Conservation (phyloP, 2,797 vertebrate species). For the Phoeniculus purpureus region DNA sequence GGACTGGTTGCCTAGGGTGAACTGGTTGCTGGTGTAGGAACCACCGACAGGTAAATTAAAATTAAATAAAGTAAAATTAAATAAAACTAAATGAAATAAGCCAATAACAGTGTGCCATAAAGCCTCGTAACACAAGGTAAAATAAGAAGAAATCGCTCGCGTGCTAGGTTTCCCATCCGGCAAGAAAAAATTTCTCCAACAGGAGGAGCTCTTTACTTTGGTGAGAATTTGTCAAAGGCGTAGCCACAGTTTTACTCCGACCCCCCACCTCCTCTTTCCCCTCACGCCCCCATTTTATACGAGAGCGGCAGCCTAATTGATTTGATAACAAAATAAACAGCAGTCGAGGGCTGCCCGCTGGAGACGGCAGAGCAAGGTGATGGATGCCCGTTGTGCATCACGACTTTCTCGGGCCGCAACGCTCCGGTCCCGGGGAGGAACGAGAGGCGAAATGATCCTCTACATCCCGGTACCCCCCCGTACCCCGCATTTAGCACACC, state of each 20-base stretch:
- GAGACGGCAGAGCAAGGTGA: background rate
- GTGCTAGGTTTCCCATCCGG: background rate
- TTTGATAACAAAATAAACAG: slow-evolving; percentile 67
- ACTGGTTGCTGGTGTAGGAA: background rate
- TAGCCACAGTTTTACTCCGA: background rate
- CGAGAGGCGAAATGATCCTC: background rate
- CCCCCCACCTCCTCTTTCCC: background rate
- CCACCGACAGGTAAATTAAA: background rate
- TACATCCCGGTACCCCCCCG: background rate
- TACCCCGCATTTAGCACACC: background rate
- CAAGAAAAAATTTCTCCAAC: slow-evolving; percentile 33
- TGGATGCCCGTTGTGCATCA: background rate
- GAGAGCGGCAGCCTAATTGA: slow-evolving; percentile 62
- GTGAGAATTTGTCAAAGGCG: slow-evolving; percentile 27
- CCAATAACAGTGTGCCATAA: background rate
- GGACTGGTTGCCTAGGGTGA: background rate
- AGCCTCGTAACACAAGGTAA: background rate
- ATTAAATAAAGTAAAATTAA: background rate
- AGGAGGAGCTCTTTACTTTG: slow-evolving; percentile 67
- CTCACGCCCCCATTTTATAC: slow-evolving; percentile 9
- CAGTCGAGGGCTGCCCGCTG: slow-evolving; percentile 29
- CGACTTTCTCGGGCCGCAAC: background rate
- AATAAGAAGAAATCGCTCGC: background rate
- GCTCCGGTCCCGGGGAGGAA: background rate
- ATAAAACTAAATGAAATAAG: background rate